A percentile compares a stretch with the other conserved stretches of the same genome.
Conservation (phyloP, 2,888 invertebrate genomes). For the Tanytarsus gracilentus region DNA sequence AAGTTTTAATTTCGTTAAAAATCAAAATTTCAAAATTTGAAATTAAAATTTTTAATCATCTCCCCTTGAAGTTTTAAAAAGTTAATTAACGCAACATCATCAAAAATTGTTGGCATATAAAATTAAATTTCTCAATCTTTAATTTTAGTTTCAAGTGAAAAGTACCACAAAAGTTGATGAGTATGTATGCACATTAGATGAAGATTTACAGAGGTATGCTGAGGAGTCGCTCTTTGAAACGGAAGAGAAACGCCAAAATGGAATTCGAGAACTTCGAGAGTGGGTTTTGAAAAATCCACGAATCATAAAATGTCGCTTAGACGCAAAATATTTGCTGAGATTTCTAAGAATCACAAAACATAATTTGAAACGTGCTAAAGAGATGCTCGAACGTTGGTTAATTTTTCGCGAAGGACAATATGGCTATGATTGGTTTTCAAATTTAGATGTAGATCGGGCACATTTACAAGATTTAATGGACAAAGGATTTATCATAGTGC, state of each 20-base stretch:
- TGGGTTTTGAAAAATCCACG: constrained; percentile 42
- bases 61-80: too few species aligned
- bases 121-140: background rate
- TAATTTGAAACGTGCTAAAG: constrained; percentile 68
- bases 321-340: constrained; percentile 59
- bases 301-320: constrained; percentile 37
- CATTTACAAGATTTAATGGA: background rate
- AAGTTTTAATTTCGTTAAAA: background rate
- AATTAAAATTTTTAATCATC: background rate
- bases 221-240: constrained; percentile 61
- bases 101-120: background rate
- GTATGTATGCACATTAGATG: constrained; percentile 53
- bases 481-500: background rate
- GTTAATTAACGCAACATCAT: background rate
- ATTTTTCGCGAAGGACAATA: constrained; percentile 51
- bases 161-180: constrained; percentile 54
- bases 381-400: constrained; percentile 67
- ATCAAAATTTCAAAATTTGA: background rate
- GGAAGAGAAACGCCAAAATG: constrained; percentile 62
- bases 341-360: constrained; percentile 72
- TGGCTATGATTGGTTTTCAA: constrained; percentile 37
- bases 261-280: constrained; percentile 49
- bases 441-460: background rate
- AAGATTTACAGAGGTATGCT: constrained; percentile 55
- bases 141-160: constrained; percentile 34